These are phyloP conservation scores for Carpatolechia fugitivella DNA, from an alignment of 2,888 invertebrate genomes.

Conservation along the genomic window DNA sequence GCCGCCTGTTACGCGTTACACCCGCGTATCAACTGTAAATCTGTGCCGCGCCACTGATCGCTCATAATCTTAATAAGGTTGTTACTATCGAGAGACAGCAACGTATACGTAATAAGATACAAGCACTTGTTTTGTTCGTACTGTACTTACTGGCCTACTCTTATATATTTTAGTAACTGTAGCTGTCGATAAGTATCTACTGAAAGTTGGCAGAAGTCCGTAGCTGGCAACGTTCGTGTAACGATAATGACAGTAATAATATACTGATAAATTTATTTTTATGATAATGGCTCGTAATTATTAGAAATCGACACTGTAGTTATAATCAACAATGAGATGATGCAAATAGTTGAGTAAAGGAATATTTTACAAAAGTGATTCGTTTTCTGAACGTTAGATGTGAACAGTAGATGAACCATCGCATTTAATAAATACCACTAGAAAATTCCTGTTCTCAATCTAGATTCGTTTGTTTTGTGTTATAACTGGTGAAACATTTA, in stretches of 20 bases:
- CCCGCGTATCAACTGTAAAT: constrained; percentile 14
- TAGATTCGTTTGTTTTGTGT: background rate
- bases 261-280: background rate
- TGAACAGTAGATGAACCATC: background rate
- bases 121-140: background rate
- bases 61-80: constrained; percentile 20
- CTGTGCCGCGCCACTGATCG: constrained; percentile 20
- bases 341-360: no score
- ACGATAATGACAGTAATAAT: background rate
- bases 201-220: background rate
- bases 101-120: background rate
- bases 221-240: background rate
- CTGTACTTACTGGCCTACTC: no score
- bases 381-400: background rate
- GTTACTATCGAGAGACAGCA: background rate
- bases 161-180: no score
- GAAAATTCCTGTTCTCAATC: background rate
- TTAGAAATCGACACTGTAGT: background rate
- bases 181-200: background rate
- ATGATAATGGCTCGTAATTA: background rate
- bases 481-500: background rate
- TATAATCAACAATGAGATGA: no score
- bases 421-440: background rate
- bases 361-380: no score
- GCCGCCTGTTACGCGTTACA: constrained; percentile 16